Evolutionary conservation across 2,113 vertebrate species (phyloP), one percentile per base, ranked within the genome.

Genomic region (Copsychus sechellarum): DNA sequence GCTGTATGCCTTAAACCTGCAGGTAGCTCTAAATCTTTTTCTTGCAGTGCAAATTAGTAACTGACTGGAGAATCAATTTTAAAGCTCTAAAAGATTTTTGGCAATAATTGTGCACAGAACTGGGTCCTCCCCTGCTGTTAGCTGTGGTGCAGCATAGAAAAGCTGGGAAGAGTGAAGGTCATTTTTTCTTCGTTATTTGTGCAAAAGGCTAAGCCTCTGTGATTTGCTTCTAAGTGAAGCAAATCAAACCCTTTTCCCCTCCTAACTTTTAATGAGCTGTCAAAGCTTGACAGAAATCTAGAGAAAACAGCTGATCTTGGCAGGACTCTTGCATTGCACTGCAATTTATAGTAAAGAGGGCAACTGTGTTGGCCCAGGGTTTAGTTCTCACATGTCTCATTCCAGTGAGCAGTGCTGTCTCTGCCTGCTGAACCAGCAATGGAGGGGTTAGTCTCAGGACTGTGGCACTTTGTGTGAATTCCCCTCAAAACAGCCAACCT

Each of bases 41-140:
- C 45, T 94, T 87, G 53, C 64, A 66, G 33, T 73, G 50, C 62
- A 87, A 93, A 91, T 79, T 87, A 95, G 56, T 72, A 65, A 91
- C 42, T 72, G 80, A 81, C 58, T 69, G 65, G 57, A 95, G 53
- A 91, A 91, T 81, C 57, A 48, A 76, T 86, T 92, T 81, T 76
- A 64, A 86, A 93, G n/a, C 34, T 24, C 38, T 9, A 38, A 74
- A 94, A 81, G 48, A 64, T 51, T 74, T 40, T n/a, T 88, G 87
- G 56, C 58, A 77, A 48, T 92, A 91, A 83, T 9, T 51, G 34
- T 40, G 36, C 8, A 1, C 22, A 66, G 60, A 94, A 28, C 36
- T 86, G 54, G n/a, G 58, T 86, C 71, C 51, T 87, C 58, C 60
- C 70, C 70, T 73, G 58, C 66, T 80, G 81, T 82, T 95, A 58